phyloP scores from a whole-genome alignment of 2,797 vertebrate genomes.

The Eospalax fontanierii region DNA sequence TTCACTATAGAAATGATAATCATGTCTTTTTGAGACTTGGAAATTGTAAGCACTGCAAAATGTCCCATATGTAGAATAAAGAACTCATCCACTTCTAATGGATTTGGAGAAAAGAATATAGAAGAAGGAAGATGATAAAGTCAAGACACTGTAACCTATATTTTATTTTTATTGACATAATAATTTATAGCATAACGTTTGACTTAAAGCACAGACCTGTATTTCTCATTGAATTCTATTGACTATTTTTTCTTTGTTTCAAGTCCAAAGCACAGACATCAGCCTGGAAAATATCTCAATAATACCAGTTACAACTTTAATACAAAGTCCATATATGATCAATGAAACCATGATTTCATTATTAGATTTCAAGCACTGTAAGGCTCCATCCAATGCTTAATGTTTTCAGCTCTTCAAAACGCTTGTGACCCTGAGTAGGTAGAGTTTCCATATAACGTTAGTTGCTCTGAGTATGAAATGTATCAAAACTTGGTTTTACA shows the following conservation, averaged over 20 bases:
- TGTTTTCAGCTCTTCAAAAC: background rate
- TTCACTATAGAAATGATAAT: background rate
- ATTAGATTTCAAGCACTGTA: background rate
- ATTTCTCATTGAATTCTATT: slow-evolving; percentile 63
- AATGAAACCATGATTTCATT: slow-evolving; percentile 38
- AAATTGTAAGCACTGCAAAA: background rate
- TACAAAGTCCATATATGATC: slow-evolving; percentile 20
- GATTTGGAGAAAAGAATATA: slow-evolving; percentile 30
- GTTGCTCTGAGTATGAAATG: background rate
- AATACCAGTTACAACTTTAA: background rate
- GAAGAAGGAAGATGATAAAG: background rate
- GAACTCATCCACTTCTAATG: background rate
- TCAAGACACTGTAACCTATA: background rate
- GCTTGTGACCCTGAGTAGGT: background rate
- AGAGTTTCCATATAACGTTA: background rate
- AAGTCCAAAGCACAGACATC: slow-evolving; percentile 10
- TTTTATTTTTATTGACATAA: slow-evolving; percentile 38
- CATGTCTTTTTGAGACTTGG: background rate
- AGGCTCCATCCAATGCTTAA: background rate
- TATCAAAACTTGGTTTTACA: background rate
- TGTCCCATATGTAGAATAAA: background rate
- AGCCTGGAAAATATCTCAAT: slow-evolving; percentile 14
- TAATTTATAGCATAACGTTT: background rate
- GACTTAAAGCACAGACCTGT: slow-evolving; percentile 26
- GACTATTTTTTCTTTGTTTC: background rate